Conservation (phyloP, 2,113 vertebrate genomes). For the Anser brachyrhynchus region DNA sequence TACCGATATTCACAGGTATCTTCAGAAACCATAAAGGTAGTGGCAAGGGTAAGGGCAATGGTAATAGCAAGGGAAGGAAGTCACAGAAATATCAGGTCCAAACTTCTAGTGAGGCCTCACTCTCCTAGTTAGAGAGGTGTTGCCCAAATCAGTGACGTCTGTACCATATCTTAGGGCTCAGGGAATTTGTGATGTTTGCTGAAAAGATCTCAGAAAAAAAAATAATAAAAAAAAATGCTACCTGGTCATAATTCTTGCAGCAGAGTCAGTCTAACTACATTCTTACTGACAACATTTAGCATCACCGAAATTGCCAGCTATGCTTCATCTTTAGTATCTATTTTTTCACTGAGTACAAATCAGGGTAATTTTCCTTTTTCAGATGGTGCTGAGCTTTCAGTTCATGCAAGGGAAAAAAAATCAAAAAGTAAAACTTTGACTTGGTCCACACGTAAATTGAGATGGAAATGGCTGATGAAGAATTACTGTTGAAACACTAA, state of each 20-base stretch:
- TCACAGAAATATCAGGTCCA: background rate
- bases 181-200: background rate
- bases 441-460: conserved; percentile 14
- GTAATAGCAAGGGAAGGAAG: no score
- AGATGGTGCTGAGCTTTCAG: conserved; percentile 32
- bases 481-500: conserved; percentile 34
- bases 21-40: background rate
- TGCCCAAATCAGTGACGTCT: background rate
- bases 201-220: background rate
- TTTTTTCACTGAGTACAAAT: background rate
- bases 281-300: background rate
- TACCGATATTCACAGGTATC: rapidly evolving
- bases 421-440: background rate
- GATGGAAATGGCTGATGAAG: background rate
- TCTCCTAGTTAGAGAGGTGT: background rate
- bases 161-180: background rate
- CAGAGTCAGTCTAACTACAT: background rate
- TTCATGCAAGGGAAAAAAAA: background rate
- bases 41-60: background rate
- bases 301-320: background rate
- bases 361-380: background rate
- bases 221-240: background rate
- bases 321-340: background rate
- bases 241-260: background rate
- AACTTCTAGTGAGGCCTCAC: background rate